Evolutionary conservation across 2,888 invertebrate species (phyloP).

Genomic region (Tetanocera ferruginea): DNA sequence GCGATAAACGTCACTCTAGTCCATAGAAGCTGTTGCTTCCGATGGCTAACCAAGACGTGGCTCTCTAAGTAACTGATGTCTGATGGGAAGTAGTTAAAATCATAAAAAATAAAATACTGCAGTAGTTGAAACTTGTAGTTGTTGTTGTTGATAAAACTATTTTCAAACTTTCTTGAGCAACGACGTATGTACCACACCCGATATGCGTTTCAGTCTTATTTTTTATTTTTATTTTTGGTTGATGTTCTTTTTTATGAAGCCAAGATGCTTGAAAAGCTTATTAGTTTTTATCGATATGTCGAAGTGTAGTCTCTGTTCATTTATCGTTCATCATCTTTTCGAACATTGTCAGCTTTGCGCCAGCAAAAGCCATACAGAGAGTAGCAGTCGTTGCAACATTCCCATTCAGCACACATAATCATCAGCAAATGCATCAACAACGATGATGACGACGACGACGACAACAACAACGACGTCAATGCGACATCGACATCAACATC

Average conservation of each 20-base stretch:
- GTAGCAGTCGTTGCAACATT: not conserved
- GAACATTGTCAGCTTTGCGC: slow-evolving; percentile 30
- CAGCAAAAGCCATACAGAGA: not conserved
- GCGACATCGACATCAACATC: not conserved
- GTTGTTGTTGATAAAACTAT: not conserved
- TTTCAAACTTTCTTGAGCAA: slow-evolving; percentile 4
- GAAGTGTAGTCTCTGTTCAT: slow-evolving; percentile 10
- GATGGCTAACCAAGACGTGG: no score
- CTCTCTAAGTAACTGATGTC: not conserved
- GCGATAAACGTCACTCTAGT: slow-evolving; percentile 15
- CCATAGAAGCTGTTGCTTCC: not conserved
- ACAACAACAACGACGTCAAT: slow-evolving; percentile 17
- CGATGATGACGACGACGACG: slow-evolving; percentile 1
- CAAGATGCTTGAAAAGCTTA: slow-evolving; percentile 13
- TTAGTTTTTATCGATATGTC: slow-evolving; percentile 36
- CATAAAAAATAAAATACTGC: slow-evolving; percentile 23
- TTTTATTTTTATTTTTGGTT: not conserved
- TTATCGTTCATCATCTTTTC: slow-evolving; percentile 41
- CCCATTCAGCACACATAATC: slow-evolving; percentile 20
- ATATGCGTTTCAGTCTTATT: no score
- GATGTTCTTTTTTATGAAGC: not conserved
- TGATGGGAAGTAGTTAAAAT: not conserved
- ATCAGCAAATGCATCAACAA: slow-evolving; percentile 11
- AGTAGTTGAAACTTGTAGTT: slow-evolving; percentile 22
- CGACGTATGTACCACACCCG: not conserved